Conservation (phyloP, 92 coral and sea anemone genomes). For the Pocillopora meandrina region DNA sequence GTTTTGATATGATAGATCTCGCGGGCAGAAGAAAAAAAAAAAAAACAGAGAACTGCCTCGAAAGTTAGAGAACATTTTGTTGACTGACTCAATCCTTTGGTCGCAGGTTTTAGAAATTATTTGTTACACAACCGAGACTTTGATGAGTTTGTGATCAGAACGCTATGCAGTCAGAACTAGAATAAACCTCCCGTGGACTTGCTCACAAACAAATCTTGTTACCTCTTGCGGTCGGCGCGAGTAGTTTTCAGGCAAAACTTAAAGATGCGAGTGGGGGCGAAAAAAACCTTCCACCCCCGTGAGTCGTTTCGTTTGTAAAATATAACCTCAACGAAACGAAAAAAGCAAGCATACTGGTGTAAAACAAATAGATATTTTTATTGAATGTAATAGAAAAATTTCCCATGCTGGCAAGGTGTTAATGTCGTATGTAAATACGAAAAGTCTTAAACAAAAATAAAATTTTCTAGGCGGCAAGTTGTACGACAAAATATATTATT, state of each 20-base stretch:
- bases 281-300: background rate
- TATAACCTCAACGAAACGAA: background rate
- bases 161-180: constrained; percentile 42
- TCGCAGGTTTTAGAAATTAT: constrained; percentile 1
- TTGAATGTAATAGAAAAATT: constrained; percentile 59
- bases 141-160: background rate
- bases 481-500: constrained; percentile 36
- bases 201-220: constrained; percentile 37
- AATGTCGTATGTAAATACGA: constrained; percentile 66
- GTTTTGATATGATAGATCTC: constrained; percentile 38
- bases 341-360: constrained; percentile 18
- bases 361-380: constrained; percentile 37
- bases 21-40: constrained; percentile 17
- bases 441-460: constrained; percentile 46
- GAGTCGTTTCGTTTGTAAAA: background rate
- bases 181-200: constrained; percentile 30
- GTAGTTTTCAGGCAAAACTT: constrained; percentile 32
- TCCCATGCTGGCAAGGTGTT: constrained; percentile 58
- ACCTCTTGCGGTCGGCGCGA: constrained; percentile 31
- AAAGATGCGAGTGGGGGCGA: background rate
- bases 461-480: constrained; percentile 38
- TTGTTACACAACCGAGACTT: constrained; percentile 34
- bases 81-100: constrained; percentile 8
- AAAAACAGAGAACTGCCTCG: background rate
- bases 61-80: background rate